These are phyloP conservation scores for Pocillopora damicornis DNA, from an alignment of 64 coral and sea anemone species.

Conservation along the genomic window DNA sequence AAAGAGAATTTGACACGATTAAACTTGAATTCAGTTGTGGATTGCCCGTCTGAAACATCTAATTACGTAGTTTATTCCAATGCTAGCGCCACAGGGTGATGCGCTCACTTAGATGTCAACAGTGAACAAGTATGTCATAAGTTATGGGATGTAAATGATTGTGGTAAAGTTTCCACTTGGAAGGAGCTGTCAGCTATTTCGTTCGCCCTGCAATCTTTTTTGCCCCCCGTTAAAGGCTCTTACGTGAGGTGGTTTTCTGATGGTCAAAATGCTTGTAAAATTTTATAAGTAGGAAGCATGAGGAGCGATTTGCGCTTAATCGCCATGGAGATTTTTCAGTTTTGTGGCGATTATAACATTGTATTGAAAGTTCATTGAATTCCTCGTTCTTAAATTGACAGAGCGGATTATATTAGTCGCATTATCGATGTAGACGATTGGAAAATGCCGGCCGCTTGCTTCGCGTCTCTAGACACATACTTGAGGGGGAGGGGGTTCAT, in stretches of 20 bases:
- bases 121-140: conserved; percentile 47
- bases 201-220: conserved; percentile 12
- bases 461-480: too few relatives aligned
- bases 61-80: conserved; percentile 60
- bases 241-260: not conserved
- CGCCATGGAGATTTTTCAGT: conserved; percentile 39
- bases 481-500: not conserved
- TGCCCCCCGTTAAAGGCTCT: conserved; percentile 1
- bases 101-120: not conserved
- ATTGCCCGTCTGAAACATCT: too few relatives aligned
- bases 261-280: not conserved
- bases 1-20: too few relatives aligned
- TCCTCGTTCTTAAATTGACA: conserved; percentile 33
- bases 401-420: conserved; percentile 48
- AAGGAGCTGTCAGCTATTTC: too few relatives aligned
- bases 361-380: conserved; percentile 51
- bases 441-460: too few relatives aligned
- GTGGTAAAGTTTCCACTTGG: not conserved
- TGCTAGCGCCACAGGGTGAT: not conserved
- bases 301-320: conserved; percentile 10
- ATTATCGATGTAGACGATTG: too few relatives aligned
- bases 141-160: conserved; percentile 22
- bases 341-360: conserved; percentile 7
- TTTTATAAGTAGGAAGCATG: conserved; percentile 31
- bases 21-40: too few relatives aligned